phyloP scores from a whole-genome alignment of 2,888 invertebrate genomes.

The Agonum fuliginosum region DNA sequence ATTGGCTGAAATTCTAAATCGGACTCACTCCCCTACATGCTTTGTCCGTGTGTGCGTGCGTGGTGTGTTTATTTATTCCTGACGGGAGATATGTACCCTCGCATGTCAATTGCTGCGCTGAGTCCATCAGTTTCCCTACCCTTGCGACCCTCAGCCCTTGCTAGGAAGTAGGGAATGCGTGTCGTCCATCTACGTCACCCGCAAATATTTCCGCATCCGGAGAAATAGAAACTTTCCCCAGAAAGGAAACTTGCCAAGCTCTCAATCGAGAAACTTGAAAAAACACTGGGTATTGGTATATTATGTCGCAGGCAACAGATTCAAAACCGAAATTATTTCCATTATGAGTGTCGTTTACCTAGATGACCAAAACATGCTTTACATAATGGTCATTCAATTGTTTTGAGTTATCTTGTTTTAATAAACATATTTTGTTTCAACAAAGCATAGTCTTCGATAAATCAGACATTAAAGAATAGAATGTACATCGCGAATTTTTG shows the following conservation, averaged over 20 bases:
- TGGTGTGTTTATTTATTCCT: slow-evolving; percentile 38
- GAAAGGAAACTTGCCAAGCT: slow-evolving; percentile 4
- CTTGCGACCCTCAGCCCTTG: slow-evolving; percentile 2
- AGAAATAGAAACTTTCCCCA: slow-evolving; percentile 12
- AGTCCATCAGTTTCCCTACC: slow-evolving; percentile 42
- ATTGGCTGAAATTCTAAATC: slow-evolving; percentile 67
- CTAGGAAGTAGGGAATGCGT: slow-evolving; percentile 49
- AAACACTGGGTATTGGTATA: too few relatives aligned
- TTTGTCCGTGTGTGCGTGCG: slow-evolving; percentile 7
- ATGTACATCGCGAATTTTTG: too few relatives aligned
- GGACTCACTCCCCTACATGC: slow-evolving; percentile 65
- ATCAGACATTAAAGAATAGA: too few relatives aligned
- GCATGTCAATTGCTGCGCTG: slow-evolving; percentile 41
- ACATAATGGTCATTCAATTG: too few relatives aligned
- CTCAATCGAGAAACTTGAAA: too few relatives aligned
- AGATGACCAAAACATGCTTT: too few relatives aligned
- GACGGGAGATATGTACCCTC: slow-evolving; percentile 33
- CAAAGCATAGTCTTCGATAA: too few relatives aligned
- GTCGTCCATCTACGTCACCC: slow-evolving; percentile 53
- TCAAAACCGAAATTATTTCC: too few relatives aligned
- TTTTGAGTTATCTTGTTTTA: too few relatives aligned
- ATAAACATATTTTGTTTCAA: too few relatives aligned
- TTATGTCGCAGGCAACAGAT: too few relatives aligned
- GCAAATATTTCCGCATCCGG: slow-evolving; percentile 46
- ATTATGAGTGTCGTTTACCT: too few relatives aligned